Conservation (phyloP, 1,140 invertebrate species). For the Delia radicum region DNA sequence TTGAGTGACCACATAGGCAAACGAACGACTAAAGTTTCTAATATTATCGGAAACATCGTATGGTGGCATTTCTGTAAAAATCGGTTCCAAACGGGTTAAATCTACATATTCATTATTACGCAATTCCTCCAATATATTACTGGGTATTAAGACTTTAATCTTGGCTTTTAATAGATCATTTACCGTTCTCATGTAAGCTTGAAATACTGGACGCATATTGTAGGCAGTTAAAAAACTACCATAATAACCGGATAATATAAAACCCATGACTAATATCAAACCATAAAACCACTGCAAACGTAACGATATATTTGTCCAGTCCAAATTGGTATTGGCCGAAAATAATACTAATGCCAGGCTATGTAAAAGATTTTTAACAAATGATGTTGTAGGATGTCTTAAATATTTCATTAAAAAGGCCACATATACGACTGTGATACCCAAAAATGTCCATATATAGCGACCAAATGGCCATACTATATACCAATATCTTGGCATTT, state of each 20-base stretch:
- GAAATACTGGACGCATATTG: slow-evolving; percentile 48
- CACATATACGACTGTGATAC: slow-evolving; percentile 40
- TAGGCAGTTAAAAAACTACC: slow-evolving; percentile 44
- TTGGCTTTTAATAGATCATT: slow-evolving; percentile 37
- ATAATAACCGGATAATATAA: slow-evolving; percentile 44
- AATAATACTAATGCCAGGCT: slow-evolving; percentile 40
- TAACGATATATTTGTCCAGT: slow-evolving; percentile 31
- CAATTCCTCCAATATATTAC: slow-evolving; percentile 38
- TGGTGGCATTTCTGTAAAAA: slow-evolving; percentile 34
- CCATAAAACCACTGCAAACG: slow-evolving; percentile 37
- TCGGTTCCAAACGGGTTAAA: slow-evolving; percentile 32
- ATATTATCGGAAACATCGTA: slow-evolving; percentile 38
- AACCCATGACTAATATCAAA: slow-evolving; percentile 38
- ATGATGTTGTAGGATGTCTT: slow-evolving; percentile 26
- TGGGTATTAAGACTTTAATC: slow-evolving; percentile 38
- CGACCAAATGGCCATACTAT: slow-evolving; percentile 46
- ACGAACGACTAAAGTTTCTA: slow-evolving; percentile 31
- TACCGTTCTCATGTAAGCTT: slow-evolving; percentile 38
- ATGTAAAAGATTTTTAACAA: slow-evolving; percentile 35
- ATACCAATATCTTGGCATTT: slow-evolving; percentile 49
- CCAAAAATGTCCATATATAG: slow-evolving; percentile 42
- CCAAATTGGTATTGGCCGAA: slow-evolving; percentile 40
- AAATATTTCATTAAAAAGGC: slow-evolving; percentile 30
- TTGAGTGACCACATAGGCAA: slow-evolving; percentile 42
- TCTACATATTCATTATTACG: slow-evolving; percentile 32